Evolutionary conservation across 1,140 invertebrate genomes (phyloP).

Genomic region (Laodelphax striatellus): DNA sequence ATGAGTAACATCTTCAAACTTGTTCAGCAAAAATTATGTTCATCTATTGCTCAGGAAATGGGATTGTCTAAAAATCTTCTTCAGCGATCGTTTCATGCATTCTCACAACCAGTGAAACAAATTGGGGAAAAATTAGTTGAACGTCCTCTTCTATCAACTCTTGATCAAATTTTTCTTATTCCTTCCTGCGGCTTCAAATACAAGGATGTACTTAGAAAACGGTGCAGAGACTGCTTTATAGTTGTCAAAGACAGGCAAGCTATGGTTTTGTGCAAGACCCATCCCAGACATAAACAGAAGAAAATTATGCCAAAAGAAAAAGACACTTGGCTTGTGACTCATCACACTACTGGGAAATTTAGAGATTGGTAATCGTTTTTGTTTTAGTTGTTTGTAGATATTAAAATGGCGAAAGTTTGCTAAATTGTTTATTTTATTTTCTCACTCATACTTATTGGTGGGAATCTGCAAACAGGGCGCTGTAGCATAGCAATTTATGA

Average conservation of each 20-base stretch:
- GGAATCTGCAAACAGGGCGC: too few relatives aligned
- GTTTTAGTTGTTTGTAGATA: background rate
- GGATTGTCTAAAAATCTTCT: too few relatives aligned
- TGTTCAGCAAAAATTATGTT: too few relatives aligned
- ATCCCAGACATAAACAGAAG: slow-evolving; percentile 67
- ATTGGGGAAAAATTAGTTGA: too few relatives aligned
- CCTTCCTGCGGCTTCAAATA: slow-evolving; percentile 40
- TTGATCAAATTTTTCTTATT: background rate
- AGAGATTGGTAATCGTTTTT: background rate
- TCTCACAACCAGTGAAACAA: too few relatives aligned
- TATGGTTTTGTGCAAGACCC: slow-evolving; percentile 58
- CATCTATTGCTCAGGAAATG: too few relatives aligned
- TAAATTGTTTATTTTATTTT: too few relatives aligned
- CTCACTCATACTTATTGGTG: too few relatives aligned
- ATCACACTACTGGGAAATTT: slow-evolving; percentile 35
- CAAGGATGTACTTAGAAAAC: slow-evolving; percentile 40
- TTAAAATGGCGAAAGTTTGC: background rate
- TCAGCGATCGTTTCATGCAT: too few relatives aligned
- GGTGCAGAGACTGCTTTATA: slow-evolving; percentile 65
- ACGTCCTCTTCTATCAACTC: too few relatives aligned
- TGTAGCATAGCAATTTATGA: too few relatives aligned
- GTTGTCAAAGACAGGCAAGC: slow-evolving; percentile 49
- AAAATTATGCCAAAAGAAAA: slow-evolving; percentile 45
- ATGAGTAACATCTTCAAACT: too few relatives aligned
- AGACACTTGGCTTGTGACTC: slow-evolving; percentile 56